phyloP scores from a whole-genome alignment of 2,888 invertebrate species.

The Drosophila basisetae region DNA sequence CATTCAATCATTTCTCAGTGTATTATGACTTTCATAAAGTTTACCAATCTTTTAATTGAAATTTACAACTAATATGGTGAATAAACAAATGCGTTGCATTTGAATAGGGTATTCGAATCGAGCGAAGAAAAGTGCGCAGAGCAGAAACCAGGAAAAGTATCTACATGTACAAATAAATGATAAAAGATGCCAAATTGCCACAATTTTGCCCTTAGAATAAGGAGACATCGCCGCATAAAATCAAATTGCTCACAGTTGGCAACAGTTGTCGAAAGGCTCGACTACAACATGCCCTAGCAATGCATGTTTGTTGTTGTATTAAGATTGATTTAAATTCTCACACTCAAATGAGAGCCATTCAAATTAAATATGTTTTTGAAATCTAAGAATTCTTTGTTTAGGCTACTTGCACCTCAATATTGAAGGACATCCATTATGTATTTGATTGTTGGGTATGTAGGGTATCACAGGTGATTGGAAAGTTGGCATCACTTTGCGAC shows the following conservation, averaged over 20 bases:
- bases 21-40: not conserved
- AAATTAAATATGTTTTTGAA: not conserved
- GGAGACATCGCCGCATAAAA: conserved; percentile 17
- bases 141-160: conserved; percentile 6
- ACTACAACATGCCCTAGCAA: conserved; percentile 15
- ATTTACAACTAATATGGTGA: not conserved
- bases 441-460: not conserved
- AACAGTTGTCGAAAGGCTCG: not conserved
- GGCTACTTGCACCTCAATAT: not conserved
- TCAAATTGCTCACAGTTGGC: conserved; percentile 10
- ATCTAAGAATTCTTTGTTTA: not conserved
- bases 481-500: conserved; percentile 25
- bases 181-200: conserved; percentile 64
- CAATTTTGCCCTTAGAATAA: conserved; percentile 29
- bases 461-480: conserved; percentile 54
- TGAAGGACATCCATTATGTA: not conserved
- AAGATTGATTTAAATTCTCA: not conserved
- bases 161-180: conserved; percentile 50
- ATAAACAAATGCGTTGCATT: not conserved
- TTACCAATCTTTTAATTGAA: not conserved
- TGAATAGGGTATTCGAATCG: conserved; percentile 23
- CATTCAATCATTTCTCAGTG: not conserved
- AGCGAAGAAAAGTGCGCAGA: conserved; percentile 25
- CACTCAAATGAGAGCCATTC: not conserved
- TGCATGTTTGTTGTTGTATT: no score